Conservation (phyloP, 2,888 invertebrate species). For the Drosophila multiciliata region DNA sequence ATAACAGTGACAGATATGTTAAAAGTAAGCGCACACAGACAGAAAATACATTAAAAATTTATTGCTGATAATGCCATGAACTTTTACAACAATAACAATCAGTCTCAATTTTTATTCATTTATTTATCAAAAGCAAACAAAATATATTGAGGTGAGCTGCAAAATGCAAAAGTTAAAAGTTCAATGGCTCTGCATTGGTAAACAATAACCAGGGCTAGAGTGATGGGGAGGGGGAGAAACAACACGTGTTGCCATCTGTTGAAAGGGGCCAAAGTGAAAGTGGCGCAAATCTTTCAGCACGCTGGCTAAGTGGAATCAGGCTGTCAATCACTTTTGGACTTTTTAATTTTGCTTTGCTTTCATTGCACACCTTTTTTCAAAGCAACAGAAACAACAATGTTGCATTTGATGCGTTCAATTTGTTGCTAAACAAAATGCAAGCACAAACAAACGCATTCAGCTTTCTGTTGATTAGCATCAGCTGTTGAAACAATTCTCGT, state of each 20-base stretch:
- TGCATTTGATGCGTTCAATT: slow-evolving; percentile 76
- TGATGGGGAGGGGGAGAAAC: neutral
- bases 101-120: slow-evolving; percentile 30
- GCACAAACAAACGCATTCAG: slow-evolving; percentile 58
- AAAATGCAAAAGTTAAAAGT: slow-evolving; percentile 53
- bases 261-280: slow-evolving; percentile 56
- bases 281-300: slow-evolving; percentile 75
- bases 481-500: slow-evolving; percentile 70
- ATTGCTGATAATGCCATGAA: slow-evolving; percentile 61
- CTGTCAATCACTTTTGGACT: slow-evolving; percentile 51
- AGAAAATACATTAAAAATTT: slow-evolving; percentile 25
- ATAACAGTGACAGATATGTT: slow-evolving; percentile 11
- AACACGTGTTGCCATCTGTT: slow-evolving; percentile 75
- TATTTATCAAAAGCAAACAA: slow-evolving; percentile 26
- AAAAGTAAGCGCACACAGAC: neutral
- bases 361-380: slow-evolving; percentile 56
- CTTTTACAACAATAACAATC: slow-evolving; percentile 64
- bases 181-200: slow-evolving; percentile 66
- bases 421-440: slow-evolving; percentile 78
- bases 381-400: slow-evolving; percentile 29
- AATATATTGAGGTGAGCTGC: slow-evolving; percentile 56
- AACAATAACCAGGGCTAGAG: slow-evolving; percentile 44
- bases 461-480: slow-evolving; percentile 72
- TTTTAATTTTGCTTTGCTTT: slow-evolving; percentile 58
- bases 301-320: slow-evolving; percentile 63